Evolutionary conservation across 1,140 invertebrate genomes (phyloP).

Genomic region (Chironomus tepperi): DNA sequence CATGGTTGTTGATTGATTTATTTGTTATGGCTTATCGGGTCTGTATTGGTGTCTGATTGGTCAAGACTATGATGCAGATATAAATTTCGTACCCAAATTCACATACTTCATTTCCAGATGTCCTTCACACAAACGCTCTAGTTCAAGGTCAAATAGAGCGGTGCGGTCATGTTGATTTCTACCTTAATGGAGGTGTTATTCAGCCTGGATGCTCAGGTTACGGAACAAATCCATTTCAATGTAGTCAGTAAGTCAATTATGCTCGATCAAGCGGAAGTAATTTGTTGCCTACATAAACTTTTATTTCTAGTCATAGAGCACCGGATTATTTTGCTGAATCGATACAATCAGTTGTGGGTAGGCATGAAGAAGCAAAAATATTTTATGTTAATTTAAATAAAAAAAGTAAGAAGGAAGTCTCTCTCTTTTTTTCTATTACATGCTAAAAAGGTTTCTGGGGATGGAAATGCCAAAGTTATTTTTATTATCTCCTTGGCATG

Average conservation of each 20-base stretch:
- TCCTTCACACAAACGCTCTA: conserved; percentile 65
- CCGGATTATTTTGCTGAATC: conserved; percentile 62
- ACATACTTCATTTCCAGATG: conserved; percentile 41
- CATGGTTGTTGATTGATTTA: too few species aligned
- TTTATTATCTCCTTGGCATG: conserved; percentile 47
- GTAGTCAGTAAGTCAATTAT: neutral
- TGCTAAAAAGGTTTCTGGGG: conserved; percentile 50
- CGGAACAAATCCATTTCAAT: conserved; percentile 25
- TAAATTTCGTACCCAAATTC: neutral
- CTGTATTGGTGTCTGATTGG: too few species aligned
- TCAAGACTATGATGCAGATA: too few species aligned
- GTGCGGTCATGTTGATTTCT: conserved; percentile 64
- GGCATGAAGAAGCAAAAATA: neutral
- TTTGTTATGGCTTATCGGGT: too few species aligned
- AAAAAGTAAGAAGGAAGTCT: neutral
- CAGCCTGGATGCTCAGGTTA: conserved; percentile 49
- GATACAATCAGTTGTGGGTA: conserved; percentile 47
- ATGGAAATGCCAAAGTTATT: conserved; percentile 50
- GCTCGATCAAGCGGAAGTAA: neutral
- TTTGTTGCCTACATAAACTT: conserved; percentile 27
- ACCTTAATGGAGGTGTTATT: conserved; percentile 58
- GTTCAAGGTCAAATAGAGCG: conserved; percentile 51
- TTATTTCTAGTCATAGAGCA: conserved; percentile 54
- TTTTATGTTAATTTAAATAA: neutral
- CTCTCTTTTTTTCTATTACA: neutral